These are phyloP conservation scores for Heliconius hewitsoni DNA, from an alignment of 1,140 invertebrate species.

Conservation along the genomic window DNA sequence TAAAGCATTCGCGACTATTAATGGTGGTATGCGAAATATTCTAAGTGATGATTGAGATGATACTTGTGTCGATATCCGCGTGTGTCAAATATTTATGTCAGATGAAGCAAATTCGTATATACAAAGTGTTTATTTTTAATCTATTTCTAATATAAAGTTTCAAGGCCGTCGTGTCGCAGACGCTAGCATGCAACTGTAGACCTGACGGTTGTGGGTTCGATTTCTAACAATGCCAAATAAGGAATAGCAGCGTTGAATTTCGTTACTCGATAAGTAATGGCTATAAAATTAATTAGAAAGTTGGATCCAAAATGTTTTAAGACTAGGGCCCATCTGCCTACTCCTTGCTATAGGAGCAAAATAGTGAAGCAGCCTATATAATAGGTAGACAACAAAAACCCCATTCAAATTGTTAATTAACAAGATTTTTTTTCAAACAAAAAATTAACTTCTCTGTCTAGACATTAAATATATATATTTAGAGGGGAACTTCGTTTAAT, in stretches of 20 bases:
- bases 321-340: too few species aligned
- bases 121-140: not conserved
- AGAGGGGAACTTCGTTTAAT: not conserved
- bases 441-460: not conserved
- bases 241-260: too few species aligned
- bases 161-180: too few species aligned
- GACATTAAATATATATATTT: conserved; percentile 11
- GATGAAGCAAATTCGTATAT: not conserved
- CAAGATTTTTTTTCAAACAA: not conserved
- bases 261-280: too few species aligned
- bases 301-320: too few species aligned
- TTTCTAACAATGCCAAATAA: too few species aligned
- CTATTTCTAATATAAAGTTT: not conserved
- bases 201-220: too few species aligned
- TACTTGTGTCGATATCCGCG: not conserved
- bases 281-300: not conserved
- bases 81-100: not conserved
- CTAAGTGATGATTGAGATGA: not conserved
- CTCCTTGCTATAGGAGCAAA: too few species aligned
- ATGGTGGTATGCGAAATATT: conserved; percentile 4
- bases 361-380: too few species aligned
- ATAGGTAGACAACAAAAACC: not conserved
- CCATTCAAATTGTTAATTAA: not conserved
- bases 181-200: too few species aligned
- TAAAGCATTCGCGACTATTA: not conserved